These are phyloP conservation scores for Zygogramma bicolorata DNA, from an alignment of 2,888 invertebrate genomes.

Conservation along the genomic window DNA sequence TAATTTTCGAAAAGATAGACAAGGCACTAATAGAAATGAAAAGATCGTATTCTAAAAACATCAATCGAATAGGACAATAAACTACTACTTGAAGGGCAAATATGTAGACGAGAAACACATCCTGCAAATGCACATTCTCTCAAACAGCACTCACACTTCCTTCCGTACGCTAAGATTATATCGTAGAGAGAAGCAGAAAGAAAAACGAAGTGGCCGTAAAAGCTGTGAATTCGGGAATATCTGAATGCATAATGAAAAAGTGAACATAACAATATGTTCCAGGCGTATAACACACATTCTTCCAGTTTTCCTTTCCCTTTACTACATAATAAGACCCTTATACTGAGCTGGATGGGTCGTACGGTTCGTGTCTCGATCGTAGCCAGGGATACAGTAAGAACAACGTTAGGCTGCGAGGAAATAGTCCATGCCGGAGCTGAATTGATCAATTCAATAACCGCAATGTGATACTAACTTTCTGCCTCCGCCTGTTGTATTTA, in stretches of 20 bases:
- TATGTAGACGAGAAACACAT: background rate
- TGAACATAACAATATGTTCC: conserved; percentile 66
- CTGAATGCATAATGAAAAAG: conserved; percentile 62
- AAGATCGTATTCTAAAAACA: no score
- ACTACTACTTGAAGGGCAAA: no score
- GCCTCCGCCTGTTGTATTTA: conserved; percentile 65
- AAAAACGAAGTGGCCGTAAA: conserved; percentile 35
- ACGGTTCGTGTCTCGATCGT: conserved; percentile 63
- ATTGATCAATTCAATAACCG: conserved; percentile 69
- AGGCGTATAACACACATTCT: conserved; percentile 65
- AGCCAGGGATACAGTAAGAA: conserved; percentile 52
- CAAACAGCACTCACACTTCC: background rate
- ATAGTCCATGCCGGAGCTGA: conserved; percentile 65
- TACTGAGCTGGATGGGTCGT: conserved; percentile 64
- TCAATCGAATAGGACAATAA: no score
- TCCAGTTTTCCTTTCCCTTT: conserved; percentile 64
- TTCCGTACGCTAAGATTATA: background rate
- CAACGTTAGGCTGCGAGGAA: conserved; percentile 59
- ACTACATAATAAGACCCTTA: conserved; percentile 66
- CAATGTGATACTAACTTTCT: conserved; percentile 65
- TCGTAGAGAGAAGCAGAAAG: conserved; percentile 18
- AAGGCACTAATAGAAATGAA: no score
- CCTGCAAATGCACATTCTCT: background rate
- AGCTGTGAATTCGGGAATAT: conserved; percentile 52
- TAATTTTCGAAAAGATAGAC: no score